Base-by-base conservation (phyloP, 1,140 invertebrate genomes). In the Chironomus striatipennis region DNA sequence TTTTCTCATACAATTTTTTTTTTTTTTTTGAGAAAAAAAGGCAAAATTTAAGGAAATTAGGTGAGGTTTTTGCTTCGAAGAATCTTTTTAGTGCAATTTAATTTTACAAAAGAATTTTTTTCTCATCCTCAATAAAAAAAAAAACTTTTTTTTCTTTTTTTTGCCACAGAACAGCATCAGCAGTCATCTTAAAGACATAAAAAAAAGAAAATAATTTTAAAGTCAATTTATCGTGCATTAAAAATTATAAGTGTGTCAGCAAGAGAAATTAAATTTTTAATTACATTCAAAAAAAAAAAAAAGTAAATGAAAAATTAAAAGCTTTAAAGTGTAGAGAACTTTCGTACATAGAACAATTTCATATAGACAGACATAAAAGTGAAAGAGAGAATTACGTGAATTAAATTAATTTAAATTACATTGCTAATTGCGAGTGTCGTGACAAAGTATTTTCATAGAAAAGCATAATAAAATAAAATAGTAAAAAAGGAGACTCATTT, bases 221-320 rank as follows among this genome's bases (percentile, higher is more conserved):
- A 70, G 65, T 70, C 65, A 70, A 70, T 70, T 70, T 70, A 70
- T 70, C 65, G 65, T 70, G 65, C 65, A 70, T 70, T 70, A 70
- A 70, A 70, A 57, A 57, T 57, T 57, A 57, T 18, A 20, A 70
- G 65, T 20, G 65, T 70, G 65, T 57, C 65, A 70, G 9, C 65
- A 70, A 70, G 18, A 21, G 10, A 70, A 70, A 17, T 20, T 17
- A 20, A 70, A 70, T 70, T 70, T n/a, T 70, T 20, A 70, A 70
- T 70, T 70, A 70, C 17, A 20, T 20, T 20, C 65, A 70, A 70
- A 18, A 57, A 15, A 57, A 57, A 15, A 57, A 34, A n/a, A n/a
- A n/a, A n/a, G n/a, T n/a, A n/a, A n/a, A n/a, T n/a, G n/a, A n/a
- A n/a, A 12, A 57, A 57, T 57, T 57, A 34, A 34, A 34, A 34